A percentile compares a stretch with the other conserved stretches of the same genome.
phyloP scores from a whole-genome alignment of 2,888 invertebrate genomes.

The Thereva unica region DNA sequence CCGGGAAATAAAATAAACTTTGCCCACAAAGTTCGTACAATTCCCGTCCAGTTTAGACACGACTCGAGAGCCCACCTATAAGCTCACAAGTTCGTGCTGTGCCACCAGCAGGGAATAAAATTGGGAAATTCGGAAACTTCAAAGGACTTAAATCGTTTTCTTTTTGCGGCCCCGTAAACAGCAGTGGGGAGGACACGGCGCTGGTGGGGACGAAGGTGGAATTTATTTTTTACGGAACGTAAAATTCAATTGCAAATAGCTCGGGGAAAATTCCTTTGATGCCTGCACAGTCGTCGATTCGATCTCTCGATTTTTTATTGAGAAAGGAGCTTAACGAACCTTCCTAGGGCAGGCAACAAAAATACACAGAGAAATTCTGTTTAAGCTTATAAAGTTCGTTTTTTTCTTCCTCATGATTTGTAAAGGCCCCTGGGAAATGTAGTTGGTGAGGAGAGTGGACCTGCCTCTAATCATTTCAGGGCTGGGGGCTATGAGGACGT shows the following conservation, averaged over 20 bases:
- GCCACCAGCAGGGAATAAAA: not conserved
- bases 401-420: too few species aligned
- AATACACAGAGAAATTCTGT: too few species aligned
- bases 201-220: slow-evolving; percentile 1
- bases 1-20: too few species aligned
- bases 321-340: slow-evolving; percentile 32
- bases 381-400: too few species aligned
- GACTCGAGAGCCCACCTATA: too few species aligned
- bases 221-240: slow-evolving; percentile 31
- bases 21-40: too few species aligned
- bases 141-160: slow-evolving; percentile 27
- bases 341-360: not conserved
- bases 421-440: too few species aligned
- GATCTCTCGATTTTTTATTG: slow-evolving; percentile 30
- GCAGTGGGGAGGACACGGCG: not conserved
- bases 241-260: slow-evolving; percentile 33
- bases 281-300: slow-evolving; percentile 6
- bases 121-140: slow-evolving; percentile 23
- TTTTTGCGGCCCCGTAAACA: slow-evolving; percentile 21
- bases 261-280: slow-evolving; percentile 26
- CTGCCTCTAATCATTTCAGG: too few species aligned
- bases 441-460: too few species aligned
- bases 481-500: too few species aligned
- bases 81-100: too few species aligned
- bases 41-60: too few species aligned